Base-by-base conservation (phyloP, 2,113 vertebrate species). In the Sitta europaea region DNA sequence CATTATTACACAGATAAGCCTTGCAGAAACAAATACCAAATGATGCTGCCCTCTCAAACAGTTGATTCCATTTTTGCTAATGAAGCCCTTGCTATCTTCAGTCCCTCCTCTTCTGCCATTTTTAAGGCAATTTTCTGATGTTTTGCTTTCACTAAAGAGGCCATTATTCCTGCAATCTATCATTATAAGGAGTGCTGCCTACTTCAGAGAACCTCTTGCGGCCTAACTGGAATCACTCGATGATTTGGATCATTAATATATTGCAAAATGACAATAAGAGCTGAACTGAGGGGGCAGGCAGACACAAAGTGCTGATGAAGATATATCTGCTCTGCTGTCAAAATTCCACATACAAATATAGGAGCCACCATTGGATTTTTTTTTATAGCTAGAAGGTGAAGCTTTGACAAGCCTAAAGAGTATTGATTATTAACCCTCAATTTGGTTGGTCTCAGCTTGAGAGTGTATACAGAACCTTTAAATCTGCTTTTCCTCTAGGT, bases 221-320 rank as follows among this genome's bases (percentile, higher is more conserved):
- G 87, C 87, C 81, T 90, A 88, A 79, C 91, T 91, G 81, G 89
- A 87, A 92, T 92, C 87, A 94, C 93, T 94, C 13, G 1, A 82
- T 95, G 96, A 91, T 94, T 95, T 93, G 86, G 70, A 94, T 95
- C 93, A 95, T 96, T 97, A 97, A 96, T 93, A 96, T 86, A 94
- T 90, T 92, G 87, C 91, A 95, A 97, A 96, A 96, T 90, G 87
- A 95, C 95, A 96, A 72, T 91, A 88, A 93, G 93, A 90, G 62
- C 90, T 93, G 92, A 94, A 92, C 84, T 83, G 95, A 96, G 91
- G 93, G 81, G 88, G 94, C 88, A 95, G 92, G 79, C 91, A 95
- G 94, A 94, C 31, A 31, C 62, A 70, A 73, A 93, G 85, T 92
- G 66, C 90, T 95, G 94, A 96, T 96, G 91, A 97, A 96, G 95